Percentiles rank a stretch among this genome's conserved stretches.
Conservation (phyloP, 2,797 vertebrate genomes). For the Catharus ustulatus region DNA sequence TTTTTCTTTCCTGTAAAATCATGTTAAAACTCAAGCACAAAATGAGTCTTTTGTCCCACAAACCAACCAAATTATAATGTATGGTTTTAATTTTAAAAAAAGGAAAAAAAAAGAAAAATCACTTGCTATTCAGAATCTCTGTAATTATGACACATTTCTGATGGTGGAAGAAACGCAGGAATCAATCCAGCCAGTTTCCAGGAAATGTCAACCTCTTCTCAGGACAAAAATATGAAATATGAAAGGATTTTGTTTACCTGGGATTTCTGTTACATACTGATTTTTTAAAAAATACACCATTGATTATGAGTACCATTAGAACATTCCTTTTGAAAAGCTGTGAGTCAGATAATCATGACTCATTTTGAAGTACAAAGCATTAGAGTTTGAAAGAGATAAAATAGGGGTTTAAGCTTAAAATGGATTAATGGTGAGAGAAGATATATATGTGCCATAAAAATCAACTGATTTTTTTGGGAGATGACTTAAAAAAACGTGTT, state of each 20-base stretch:
- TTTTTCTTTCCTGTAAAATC: not conserved
- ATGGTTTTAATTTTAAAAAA: not conserved
- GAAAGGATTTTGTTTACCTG: not conserved
- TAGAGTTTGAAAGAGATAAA: conserved; percentile 26
- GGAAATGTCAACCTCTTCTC: not conserved
- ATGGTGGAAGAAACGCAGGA: not conserved
- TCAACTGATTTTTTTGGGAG: conserved; percentile 19
- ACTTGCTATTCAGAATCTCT: not conserved
- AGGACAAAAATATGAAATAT: not conserved
- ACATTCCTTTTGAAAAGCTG: conserved; percentile 30
- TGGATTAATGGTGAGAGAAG: conserved; percentile 52
- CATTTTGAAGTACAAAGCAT: conserved; percentile 40
- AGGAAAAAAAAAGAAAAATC: not conserved
- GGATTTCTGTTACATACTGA: not conserved
- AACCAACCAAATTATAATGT: not conserved
- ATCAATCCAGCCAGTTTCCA: not conserved
- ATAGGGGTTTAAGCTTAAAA: conserved; percentile 48
- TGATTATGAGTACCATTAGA: conserved; percentile 13
- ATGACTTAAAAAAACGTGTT: not conserved
- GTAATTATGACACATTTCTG: not conserved
- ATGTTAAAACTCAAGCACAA: not conserved
- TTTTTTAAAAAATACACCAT: not conserved
- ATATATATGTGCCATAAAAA: not conserved
- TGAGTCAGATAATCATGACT: conserved; percentile 53
- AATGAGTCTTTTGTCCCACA: not conserved